Evolutionary conservation across 2,888 invertebrate genomes (phyloP), one percentile per base, ranked within the genome.

Genomic region (Nomada goodeniana): DNA sequence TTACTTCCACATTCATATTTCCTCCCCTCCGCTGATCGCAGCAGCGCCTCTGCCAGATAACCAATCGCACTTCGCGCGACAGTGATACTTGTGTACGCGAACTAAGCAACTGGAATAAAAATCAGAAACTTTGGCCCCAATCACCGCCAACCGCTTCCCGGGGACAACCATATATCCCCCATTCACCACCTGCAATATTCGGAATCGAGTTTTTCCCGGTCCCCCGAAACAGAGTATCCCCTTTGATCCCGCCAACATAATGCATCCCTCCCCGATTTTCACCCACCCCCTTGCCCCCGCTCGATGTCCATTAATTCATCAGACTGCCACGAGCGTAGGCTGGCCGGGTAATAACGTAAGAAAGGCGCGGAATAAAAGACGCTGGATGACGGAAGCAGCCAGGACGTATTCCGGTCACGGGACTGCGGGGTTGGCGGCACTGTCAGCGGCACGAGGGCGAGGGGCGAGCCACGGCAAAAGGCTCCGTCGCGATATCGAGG

Each of bases 371-470:
- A 86, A 88, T 87, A 87, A 87, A 85, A 87, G 85, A 59, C 68
- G 50, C 50, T 36, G 71, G 55, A 73, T 26, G 73, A 60, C 67
- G 64, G 70, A 69, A 73, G 63, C 67, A 29, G n/a, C 68, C 71
- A 60, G 78, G 90, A 90, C 86, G 89, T 93, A 93, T 93, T 93
- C 93, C 89, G 91, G 92, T 93, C 93, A 93, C 93, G 93, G 89
- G 92, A 87, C 90, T 82, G 83, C 13, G 42, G 44, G 80, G 86
- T 73, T 73, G 84, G 80, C 78, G 13, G 84, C 84, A 84, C 80
- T 87, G 88, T 83, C 87, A 77, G 80, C 73, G 77, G 79, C 85
- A 84, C 79, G 80, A 80, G 76, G 70, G 73, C 64, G 80, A 76
- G 84, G 85, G 83, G 80, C 74, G 80, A 73, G 80, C 76, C 84